phyloP scores from a whole-genome alignment of 2,888 invertebrate genomes.

The Caenorhabditis uteleia region DNA sequence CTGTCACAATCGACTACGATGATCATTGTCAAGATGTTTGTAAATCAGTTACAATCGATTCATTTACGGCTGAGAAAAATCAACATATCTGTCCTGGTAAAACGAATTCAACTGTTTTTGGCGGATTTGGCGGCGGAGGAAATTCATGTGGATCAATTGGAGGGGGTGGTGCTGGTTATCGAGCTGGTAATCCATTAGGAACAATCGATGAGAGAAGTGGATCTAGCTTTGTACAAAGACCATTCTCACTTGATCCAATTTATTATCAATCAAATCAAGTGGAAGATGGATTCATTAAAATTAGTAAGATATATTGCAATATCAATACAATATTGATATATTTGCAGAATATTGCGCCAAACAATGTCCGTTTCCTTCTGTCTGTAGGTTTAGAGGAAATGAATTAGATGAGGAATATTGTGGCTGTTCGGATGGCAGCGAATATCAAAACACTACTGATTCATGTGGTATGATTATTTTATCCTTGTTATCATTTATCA shows the following conservation, averaged over 20 bases:
- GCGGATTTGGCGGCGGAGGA: conserved; percentile 58
- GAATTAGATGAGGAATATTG: conserved; percentile 25
- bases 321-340: neutral
- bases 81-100: conserved; percentile 9
- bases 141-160: conserved; percentile 54
- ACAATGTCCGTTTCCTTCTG: conserved; percentile 11
- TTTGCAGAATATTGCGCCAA: conserved; percentile 22
- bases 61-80: conserved; percentile 1
- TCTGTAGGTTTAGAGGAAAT: conserved; percentile 26
- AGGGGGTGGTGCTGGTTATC: conserved; percentile 57
- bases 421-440: conserved; percentile 30
- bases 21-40: conserved; percentile 6
- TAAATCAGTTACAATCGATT: neutral
- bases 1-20: conserved; percentile 2
- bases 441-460: conserved; percentile 10
- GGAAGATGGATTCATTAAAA: conserved; percentile 25
- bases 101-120: conserved; percentile 13
- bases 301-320: conserved; percentile 8
- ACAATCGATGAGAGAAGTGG: conserved; percentile 12
- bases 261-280: conserved; percentile 12
- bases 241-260: conserved; percentile 10
- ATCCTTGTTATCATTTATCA: too few relatives aligned
- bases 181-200: conserved; percentile 36
- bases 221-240: conserved; percentile 11
- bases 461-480: conserved; percentile 17